A percentile compares a stretch with the other conserved stretches of the same genome.
These are phyloP conservation scores for Onthophagus taurus DNA, from an alignment of 1,140 invertebrate species.

Conservation along the genomic window DNA sequence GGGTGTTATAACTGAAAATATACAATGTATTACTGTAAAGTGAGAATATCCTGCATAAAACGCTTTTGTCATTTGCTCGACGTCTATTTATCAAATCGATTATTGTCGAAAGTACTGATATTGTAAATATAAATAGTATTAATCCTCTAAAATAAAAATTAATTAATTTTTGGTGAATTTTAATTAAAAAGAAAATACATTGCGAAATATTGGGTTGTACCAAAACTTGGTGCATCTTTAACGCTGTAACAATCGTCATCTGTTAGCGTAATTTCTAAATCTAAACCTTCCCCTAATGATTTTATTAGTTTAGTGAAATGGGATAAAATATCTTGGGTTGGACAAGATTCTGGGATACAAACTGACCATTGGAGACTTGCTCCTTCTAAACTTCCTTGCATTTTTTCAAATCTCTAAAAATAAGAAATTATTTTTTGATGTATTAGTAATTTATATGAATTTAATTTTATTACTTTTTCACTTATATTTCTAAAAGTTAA, in stretches of 20 bases:
- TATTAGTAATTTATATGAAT: not conserved
- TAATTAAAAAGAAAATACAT: too few species aligned
- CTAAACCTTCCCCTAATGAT: constrained; percentile 21
- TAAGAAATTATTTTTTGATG: constrained; percentile 1
- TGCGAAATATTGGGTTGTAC: constrained; percentile 15
- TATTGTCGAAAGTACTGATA: too few species aligned
- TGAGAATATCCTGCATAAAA: constrained; percentile 19
- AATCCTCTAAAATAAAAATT: too few species aligned
- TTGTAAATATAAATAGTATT: too few species aligned
- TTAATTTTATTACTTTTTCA: constrained; percentile 17
- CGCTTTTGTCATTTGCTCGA: constrained; percentile 8
- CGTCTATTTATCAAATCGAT: too few species aligned
- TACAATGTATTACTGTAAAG: constrained; percentile 15
- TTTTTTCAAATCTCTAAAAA: constrained; percentile 19
- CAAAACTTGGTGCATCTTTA: constrained; percentile 16
- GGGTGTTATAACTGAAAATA: constrained; percentile 16
- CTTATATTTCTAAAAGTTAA: constrained; percentile 19
- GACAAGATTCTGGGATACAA: constrained; percentile 25
- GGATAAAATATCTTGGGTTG: constrained; percentile 14
- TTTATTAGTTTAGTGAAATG: constrained; percentile 23
- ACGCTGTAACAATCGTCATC: constrained; percentile 19
- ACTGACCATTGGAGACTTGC: constrained; percentile 22
- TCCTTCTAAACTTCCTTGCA: constrained; percentile 18
- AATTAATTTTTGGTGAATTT: too few species aligned
- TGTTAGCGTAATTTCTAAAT: constrained; percentile 17